These are phyloP conservation scores for Pipistrellus nathusii DNA, from an alignment of 2,797 vertebrate species.

Conservation along the genomic window DNA sequence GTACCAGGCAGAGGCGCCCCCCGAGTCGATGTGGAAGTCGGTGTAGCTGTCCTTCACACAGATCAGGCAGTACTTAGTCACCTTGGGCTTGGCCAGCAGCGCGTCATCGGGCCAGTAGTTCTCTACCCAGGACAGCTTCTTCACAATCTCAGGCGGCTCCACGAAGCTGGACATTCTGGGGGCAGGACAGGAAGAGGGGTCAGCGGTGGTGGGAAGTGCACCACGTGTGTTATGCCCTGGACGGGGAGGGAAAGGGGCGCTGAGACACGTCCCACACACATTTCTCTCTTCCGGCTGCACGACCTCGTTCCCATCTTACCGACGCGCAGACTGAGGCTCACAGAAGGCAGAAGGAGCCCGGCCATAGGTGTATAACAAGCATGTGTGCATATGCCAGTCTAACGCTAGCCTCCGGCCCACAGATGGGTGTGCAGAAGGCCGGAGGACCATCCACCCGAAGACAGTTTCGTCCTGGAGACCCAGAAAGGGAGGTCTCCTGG, in stretches of 20 bases:
- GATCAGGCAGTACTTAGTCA: conserved; percentile 98
- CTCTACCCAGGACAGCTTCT: conserved; percentile 97
- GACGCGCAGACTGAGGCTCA: background rate
- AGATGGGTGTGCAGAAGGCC: background rate
- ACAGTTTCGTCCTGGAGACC: background rate
- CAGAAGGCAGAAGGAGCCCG: accelerated
- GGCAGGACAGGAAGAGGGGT: conserved; percentile 58
- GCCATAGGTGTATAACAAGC: background rate
- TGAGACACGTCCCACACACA: accelerated
- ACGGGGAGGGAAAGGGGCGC: background rate
- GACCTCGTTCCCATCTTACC: background rate
- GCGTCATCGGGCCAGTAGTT: conserved; percentile 99
- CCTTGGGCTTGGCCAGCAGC: conserved; percentile 97
- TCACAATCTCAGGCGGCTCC: conserved; percentile 96
- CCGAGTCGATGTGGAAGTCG: conserved; percentile 98
- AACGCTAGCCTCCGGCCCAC: background rate
- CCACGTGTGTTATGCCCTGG: background rate
- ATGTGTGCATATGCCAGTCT: too few relatives aligned
- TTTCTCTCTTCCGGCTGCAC: accelerated
- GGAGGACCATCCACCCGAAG: background rate
- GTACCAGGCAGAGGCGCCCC: conserved; percentile 97
- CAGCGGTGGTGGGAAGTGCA: background rate
- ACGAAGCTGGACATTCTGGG: conserved; percentile 97
- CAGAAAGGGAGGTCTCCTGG: background rate
- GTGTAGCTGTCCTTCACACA: conserved; percentile 99